Base-by-base conservation (phyloP, 1,140 invertebrate genomes). In the Gryllus bimaculatus region DNA sequence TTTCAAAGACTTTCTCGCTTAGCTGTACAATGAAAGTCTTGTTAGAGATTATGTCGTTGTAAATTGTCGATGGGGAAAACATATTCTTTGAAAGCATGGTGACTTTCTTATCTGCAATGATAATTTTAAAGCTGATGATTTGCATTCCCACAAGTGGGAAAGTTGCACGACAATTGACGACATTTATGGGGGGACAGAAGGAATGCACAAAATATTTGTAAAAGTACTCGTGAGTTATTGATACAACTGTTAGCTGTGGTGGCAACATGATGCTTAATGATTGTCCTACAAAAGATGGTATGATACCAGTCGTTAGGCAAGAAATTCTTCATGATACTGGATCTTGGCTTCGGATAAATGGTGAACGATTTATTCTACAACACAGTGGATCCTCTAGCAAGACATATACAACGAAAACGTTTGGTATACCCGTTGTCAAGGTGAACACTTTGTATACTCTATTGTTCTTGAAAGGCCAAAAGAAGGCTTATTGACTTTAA, bases 1-100 rank as follows among this genome's bases (percentile, higher is more conserved):
- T 66, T 92, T 93, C 0, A 91, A 90, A 81, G 91, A 93, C 81
- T 92, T 95, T 82, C 86, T 99, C 5, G 93, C 96, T 10, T 99
- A 96, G 96, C 87, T 99, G 0, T 99, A 97, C 83, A 99, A 98
- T 85, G 92, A 96, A 8, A 98, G 96, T 85, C 96, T 97, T 1
- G 94, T 98, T 0, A 93, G 92, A 83, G 91, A 97, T 78, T 93
- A 90, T 8, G 90, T 99, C 10, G 95, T 98, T 0, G 92, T 92
- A 0, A 97, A 98, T 86, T 94, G 95, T 84, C 88, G 95, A 83
- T 96, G 95, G 95, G 96, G 97, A 8, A 86, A 83, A 48, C 90
- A 90, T 74, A 93, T 91, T 4, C 85, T 90, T 2, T 98, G 96
- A 81, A 88, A 93, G 82, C 96, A 98, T 87, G 97, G 97, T 39